A percentile compares a stretch with the other conserved stretches of the same genome.
Evolutionary conservation across 2,888 invertebrate genomes (phyloP).

Genomic region (Meteorus colon): DNA sequence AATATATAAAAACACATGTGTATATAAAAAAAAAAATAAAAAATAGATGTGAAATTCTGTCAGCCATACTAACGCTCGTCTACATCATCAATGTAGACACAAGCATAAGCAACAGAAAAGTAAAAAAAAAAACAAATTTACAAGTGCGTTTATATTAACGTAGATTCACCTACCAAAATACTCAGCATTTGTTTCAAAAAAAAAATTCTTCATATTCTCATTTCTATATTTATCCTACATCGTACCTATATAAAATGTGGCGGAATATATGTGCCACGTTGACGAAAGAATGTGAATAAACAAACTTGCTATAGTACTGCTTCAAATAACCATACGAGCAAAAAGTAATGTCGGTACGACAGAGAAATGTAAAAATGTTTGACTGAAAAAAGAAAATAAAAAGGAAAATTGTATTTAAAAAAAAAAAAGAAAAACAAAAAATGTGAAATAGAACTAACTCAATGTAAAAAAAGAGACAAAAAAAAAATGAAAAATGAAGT

Average conservation of each 20-base stretch:
- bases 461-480: not conserved
- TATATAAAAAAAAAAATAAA: not conserved
- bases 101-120: not conserved
- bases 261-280: slow-evolving; percentile 10
- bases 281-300: slow-evolving; percentile 25
- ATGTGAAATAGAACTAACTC: slow-evolving; percentile 8
- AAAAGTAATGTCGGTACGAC: not conserved
- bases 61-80: not conserved
- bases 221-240: slow-evolving; percentile 3
- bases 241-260: not conserved
- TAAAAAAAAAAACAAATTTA: not conserved
- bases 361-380: slow-evolving; percentile 23
- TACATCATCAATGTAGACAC: not conserved
- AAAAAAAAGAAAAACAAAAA: not conserved
- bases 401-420: slow-evolving; percentile 7
- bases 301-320: slow-evolving; percentile 8
- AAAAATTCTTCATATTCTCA: not conserved
- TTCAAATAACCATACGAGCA: not conserved
- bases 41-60: not conserved
- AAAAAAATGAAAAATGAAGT: slow-evolving; percentile 12
- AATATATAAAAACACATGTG: not conserved
- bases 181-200: slow-evolving; percentile 12
- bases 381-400: slow-evolving; percentile 6
- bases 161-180: slow-evolving; percentile 36
- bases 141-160: not conserved